Percentiles rank a stretch among this genome's conserved stretches.
phyloP scores from a whole-genome alignment of 2,888 invertebrate genomes.

The Leucania comma region DNA sequence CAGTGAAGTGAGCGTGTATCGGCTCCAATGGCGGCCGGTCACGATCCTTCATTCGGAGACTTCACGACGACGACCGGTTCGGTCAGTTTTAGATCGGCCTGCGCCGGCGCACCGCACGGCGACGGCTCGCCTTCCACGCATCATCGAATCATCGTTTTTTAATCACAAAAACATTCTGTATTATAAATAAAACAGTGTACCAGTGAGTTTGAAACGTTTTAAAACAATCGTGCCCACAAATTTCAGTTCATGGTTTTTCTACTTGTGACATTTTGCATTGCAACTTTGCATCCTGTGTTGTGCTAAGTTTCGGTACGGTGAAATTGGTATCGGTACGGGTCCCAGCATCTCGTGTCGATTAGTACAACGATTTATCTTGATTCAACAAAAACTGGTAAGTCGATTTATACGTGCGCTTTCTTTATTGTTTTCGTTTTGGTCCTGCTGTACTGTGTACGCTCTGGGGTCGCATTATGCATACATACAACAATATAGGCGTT shows the following conservation, averaged over 20 bases:
- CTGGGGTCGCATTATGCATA: slow-evolving; percentile 53
- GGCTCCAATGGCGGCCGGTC: slow-evolving; percentile 74
- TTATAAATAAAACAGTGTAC: slow-evolving; percentile 66
- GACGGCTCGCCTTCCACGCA: slow-evolving; percentile 72
- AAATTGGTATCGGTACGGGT: slow-evolving; percentile 78
- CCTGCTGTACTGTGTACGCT: slow-evolving; percentile 48
- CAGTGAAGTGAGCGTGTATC: slow-evolving; percentile 66
- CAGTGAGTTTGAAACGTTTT: slow-evolving; percentile 56
- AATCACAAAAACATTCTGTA: slow-evolving; percentile 68
- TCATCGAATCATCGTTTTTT: slow-evolving; percentile 75
- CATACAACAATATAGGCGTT: slow-evolving; percentile 53
- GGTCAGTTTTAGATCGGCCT: slow-evolving; percentile 86
- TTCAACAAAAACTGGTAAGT: slow-evolving; percentile 82
- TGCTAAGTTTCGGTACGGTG: slow-evolving; percentile 71
- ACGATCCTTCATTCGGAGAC: slow-evolving; percentile 75
- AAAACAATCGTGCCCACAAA: slow-evolving; percentile 38
- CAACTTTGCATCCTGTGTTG: slow-evolving; percentile 65
- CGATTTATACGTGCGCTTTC: slow-evolving; percentile 66
- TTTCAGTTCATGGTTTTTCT: slow-evolving; percentile 39
- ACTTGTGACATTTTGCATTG: slow-evolving; percentile 58
- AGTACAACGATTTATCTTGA: slow-evolving; percentile 82
- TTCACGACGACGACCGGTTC: slow-evolving; percentile 84
- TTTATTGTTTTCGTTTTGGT: slow-evolving; percentile 72
- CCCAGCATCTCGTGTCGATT: slow-evolving; percentile 75
- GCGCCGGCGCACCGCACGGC: slow-evolving; percentile 77